Conservation (phyloP, 2,888 invertebrate genomes). For the Volucella bombylans region DNA sequence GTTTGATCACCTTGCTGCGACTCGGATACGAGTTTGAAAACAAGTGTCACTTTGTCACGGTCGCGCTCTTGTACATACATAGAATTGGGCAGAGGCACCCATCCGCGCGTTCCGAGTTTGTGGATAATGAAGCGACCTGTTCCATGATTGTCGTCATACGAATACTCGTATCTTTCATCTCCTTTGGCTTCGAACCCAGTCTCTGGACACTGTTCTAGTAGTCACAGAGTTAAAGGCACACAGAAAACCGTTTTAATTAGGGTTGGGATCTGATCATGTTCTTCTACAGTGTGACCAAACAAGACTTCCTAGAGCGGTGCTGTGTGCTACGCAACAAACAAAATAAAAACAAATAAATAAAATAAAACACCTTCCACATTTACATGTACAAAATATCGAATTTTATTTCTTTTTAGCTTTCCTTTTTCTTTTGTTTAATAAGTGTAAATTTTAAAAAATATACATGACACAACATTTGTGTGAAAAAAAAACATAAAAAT, state of each 20-base stretch:
- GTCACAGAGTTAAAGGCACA: slow-evolving; percentile 3
- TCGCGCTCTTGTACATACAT: slow-evolving; percentile 49
- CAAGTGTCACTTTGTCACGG: slow-evolving; percentile 72
- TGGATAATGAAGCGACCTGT: slow-evolving; percentile 58
- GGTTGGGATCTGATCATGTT: slow-evolving; percentile 59
- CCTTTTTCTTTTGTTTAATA: slow-evolving; percentile 26
- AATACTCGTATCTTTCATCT: slow-evolving; percentile 33
- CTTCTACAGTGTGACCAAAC: slow-evolving; percentile 8
- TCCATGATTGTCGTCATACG: slow-evolving; percentile 10
- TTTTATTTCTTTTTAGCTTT: slow-evolving; percentile 49
- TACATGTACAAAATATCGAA: slow-evolving; percentile 71
- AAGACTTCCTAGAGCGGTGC: slow-evolving; percentile 43
- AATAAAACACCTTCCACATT: slow-evolving; percentile 25
- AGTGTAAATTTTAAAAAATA: slow-evolving; percentile 74
- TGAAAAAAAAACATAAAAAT: slow-evolving; percentile 67
- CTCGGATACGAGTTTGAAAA: slow-evolving; percentile 52
- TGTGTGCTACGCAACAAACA: slow-evolving; percentile 6
- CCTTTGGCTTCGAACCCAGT: not conserved
- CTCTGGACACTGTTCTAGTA: not conserved
- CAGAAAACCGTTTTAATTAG: slow-evolving; percentile 68
- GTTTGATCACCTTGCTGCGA: slow-evolving; percentile 64
- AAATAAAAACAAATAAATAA: slow-evolving; percentile 13
- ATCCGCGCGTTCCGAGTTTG: slow-evolving; percentile 14
- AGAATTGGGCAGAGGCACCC: slow-evolving; percentile 58
- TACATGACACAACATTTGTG: slow-evolving; percentile 69